A percentile compares a stretch with the other conserved stretches of the same genome.
Conservation (phyloP, 1,140 invertebrate genomes). For the Tachypleus tridentatus region DNA sequence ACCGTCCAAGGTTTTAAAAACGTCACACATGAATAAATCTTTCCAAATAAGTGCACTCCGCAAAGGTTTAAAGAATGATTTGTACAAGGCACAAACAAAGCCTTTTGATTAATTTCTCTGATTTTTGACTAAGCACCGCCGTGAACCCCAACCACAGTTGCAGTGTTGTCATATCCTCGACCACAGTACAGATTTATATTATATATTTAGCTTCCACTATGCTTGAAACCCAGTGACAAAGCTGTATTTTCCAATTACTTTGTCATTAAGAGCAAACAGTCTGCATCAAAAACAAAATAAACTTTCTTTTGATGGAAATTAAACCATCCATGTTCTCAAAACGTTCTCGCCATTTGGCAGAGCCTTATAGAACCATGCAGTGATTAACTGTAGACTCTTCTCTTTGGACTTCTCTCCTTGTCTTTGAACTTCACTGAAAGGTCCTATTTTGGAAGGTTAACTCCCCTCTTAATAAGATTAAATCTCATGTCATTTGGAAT, state of each 20-base stretch:
- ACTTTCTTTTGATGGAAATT: not conserved
- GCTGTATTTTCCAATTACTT: not conserved
- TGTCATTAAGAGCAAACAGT: not conserved
- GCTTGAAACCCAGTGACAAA: constrained; percentile 3
- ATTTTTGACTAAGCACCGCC: too few relatives aligned
- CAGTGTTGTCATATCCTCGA: too few relatives aligned
- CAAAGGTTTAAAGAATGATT: too few relatives aligned
- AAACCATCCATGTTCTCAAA: constrained; percentile 2
- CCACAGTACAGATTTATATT: too few relatives aligned
- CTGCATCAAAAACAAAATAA: not conserved
- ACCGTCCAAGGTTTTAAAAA: too few relatives aligned
- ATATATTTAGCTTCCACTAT: not conserved
- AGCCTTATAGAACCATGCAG: constrained; percentile 2
- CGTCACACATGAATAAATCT: too few relatives aligned
- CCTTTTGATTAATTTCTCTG: too few relatives aligned
- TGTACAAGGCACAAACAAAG: too few relatives aligned
- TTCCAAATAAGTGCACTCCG: too few relatives aligned
- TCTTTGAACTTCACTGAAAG: not conserved
- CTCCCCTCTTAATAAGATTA: constrained; percentile 2
- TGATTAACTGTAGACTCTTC: not conserved
- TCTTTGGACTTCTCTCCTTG: constrained; percentile 1
- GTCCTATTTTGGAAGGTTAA: constrained; percentile 2
- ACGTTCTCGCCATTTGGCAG: constrained; percentile 3
- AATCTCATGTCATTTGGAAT: not conserved
- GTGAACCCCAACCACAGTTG: too few relatives aligned